Evolutionary conservation across 2,888 invertebrate genomes (phyloP), one percentile per base, ranked within the genome.

Genomic region (Drosophila basisetae): DNA sequence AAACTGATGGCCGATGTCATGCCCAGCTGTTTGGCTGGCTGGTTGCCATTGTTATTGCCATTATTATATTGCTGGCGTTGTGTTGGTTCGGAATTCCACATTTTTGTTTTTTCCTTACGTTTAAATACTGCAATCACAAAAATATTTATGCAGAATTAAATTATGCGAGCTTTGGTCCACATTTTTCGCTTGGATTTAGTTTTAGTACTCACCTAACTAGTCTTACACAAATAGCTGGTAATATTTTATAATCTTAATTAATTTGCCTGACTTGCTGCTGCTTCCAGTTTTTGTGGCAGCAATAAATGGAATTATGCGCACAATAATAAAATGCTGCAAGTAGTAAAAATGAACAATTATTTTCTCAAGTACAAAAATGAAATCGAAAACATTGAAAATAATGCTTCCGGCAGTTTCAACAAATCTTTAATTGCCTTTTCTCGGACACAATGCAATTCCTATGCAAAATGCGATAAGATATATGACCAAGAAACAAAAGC

Each of bases 1-100:
- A 96, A 95, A 82, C 97, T 98, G 79, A 99, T 98, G 69, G 99
- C 98, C 30, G 98, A 98, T 10, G 99, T 99, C 96, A 99, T 98
- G 66, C 99, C 99, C 91, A 97, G 73, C 31, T 92, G 92, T 68
- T 91, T 92, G 64, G 77, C 83, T 16, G 85, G 89, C 69, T 78
- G 84, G 58, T 83, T 83, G 73, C 87, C 89, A 82, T 83, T 84
- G 52, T 90, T 47, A 47, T 47, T 84, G 76, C 93, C 93, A 89
- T 92, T 93, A 52, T 88, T 89, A 65, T 90, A 86, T 55, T 90
- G 83, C 11, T 88, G 78, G 72, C 80, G 92, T 47, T 77, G 70
- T 64, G 90, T 88, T 64, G 83, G 81, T 72, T 93, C 93, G 76
- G 93, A 91, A 88, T 92, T 93, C 93, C 93, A 93, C 93, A 93